These are phyloP conservation scores for Acrobasis suavella DNA, from an alignment of 2,888 invertebrate species.

Conservation along the genomic window DNA sequence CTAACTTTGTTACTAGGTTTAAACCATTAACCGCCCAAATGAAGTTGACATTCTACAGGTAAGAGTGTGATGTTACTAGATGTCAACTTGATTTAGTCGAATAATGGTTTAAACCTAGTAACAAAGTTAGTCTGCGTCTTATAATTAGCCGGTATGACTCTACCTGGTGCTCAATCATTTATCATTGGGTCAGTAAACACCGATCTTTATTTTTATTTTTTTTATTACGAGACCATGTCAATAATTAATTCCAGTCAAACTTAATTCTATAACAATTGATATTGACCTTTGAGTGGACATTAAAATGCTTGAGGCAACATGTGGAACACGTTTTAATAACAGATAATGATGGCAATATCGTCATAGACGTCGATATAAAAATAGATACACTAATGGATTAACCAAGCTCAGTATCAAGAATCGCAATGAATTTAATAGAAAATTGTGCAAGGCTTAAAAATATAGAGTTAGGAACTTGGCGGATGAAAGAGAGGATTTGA, in stretches of 20 bases:
- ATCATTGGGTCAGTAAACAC: background rate
- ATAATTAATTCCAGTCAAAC: conserved; percentile 6
- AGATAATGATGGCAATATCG: background rate
- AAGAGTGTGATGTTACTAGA: no score
- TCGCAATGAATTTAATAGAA: no score
- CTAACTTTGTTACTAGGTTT: no score
- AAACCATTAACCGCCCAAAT: no score
- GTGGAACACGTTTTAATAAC: conserved; percentile 3
- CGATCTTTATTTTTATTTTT: background rate
- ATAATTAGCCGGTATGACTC: no score
- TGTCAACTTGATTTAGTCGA: no score
- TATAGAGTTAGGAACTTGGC: no score
- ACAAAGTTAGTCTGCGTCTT: no score
- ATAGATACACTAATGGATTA: background rate
- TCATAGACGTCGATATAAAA: background rate
- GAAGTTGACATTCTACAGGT: no score
- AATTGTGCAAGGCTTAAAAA: no score
- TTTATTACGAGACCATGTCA: background rate
- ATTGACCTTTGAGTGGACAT: conserved; percentile 8
- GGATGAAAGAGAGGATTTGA: no score
- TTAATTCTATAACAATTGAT: conserved; percentile 1
- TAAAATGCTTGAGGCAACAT: conserved; percentile 4
- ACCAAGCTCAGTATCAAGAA: background rate
- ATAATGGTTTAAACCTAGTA: no score
- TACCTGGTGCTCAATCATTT: background rate